Percentiles rank a stretch among this genome's conserved stretches.
phyloP scores from a whole-genome alignment of 2,113 vertebrate species.

The Colaptes auratus region DNA sequence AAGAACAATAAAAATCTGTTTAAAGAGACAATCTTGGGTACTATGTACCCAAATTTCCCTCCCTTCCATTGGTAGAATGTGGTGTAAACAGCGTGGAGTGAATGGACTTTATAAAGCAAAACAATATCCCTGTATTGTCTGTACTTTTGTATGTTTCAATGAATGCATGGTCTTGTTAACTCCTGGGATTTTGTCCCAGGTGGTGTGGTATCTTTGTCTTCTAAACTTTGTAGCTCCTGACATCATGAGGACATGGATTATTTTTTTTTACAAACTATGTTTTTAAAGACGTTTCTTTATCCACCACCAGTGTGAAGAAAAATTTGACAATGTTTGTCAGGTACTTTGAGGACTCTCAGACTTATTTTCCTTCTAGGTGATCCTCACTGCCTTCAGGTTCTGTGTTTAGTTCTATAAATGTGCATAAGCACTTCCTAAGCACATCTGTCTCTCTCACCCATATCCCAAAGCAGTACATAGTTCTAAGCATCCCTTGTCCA shows the following conservation, averaged over 20 bases:
- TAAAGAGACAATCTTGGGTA: not conserved
- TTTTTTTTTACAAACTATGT: too few species aligned
- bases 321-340: not conserved
- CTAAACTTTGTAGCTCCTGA: not conserved
- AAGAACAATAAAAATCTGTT: not conserved
- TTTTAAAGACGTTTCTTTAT: not conserved
- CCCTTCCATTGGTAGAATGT: not conserved
- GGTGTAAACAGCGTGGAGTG: not conserved
- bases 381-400: not conserved
- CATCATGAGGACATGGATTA: fast-evolving
- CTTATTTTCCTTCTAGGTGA: not conserved
- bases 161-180: not conserved
- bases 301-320: not conserved
- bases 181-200: not conserved
- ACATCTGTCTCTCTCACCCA: not conserved
- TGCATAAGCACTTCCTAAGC: not conserved
- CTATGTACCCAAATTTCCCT: not conserved
- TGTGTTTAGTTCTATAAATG: not conserved
- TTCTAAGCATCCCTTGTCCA: not conserved
- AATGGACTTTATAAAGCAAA: not conserved
- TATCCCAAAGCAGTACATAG: not conserved
- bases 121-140: fast-evolving
- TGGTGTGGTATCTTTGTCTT: not conserved
- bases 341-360: not conserved
- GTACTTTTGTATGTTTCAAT: fast-evolving